Percentiles rank a stretch among this genome's conserved stretches.
These are phyloP conservation scores for Perdita meconis DNA, from an alignment of 2,888 invertebrate genomes.

Conservation along the genomic window DNA sequence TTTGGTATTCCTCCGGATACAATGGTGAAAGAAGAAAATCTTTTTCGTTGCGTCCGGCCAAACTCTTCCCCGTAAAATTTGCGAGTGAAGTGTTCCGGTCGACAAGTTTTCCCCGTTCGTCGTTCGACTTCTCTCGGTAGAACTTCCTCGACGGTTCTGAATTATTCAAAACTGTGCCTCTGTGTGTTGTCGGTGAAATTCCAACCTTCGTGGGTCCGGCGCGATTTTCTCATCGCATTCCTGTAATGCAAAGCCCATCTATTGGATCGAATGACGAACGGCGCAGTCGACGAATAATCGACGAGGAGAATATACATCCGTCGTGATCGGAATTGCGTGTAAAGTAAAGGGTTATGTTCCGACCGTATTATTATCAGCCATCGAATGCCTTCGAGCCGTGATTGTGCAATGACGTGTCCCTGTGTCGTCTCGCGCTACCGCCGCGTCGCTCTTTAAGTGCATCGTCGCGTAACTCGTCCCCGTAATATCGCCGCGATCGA, in stretches of 20 bases:
- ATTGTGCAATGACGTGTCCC: conserved; percentile 29
- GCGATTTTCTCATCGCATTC: neutral
- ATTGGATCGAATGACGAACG: neutral
- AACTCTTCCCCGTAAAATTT: neutral
- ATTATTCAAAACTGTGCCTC: neutral
- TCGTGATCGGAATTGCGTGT: neutral
- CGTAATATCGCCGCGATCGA: neutral
- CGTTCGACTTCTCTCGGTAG: neutral
- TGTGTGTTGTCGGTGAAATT: conserved; percentile 2
- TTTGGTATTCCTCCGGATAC: neutral
- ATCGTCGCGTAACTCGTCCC: conserved; percentile 19
- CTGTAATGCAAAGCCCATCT: neutral
- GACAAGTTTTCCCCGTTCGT: neutral
- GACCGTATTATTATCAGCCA: neutral
- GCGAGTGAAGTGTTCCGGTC: conserved; percentile 9
- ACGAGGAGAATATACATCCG: neutral
- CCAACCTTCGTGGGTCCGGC: neutral
- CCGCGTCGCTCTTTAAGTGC: conserved; percentile 1
- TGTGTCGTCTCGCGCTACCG: neutral
- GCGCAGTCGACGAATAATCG: neutral
- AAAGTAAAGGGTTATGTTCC: neutral
- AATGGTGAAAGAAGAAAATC: too few relatives aligned
- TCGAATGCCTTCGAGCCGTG: neutral
- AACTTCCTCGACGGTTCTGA: neutral
- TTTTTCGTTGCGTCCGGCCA: too few relatives aligned